Percentiles rank a stretch among this genome's conserved stretches.
These are phyloP conservation scores for Elephantulus edwardii DNA, from an alignment of 2,113 vertebrate species.

Conservation along the genomic window DNA sequence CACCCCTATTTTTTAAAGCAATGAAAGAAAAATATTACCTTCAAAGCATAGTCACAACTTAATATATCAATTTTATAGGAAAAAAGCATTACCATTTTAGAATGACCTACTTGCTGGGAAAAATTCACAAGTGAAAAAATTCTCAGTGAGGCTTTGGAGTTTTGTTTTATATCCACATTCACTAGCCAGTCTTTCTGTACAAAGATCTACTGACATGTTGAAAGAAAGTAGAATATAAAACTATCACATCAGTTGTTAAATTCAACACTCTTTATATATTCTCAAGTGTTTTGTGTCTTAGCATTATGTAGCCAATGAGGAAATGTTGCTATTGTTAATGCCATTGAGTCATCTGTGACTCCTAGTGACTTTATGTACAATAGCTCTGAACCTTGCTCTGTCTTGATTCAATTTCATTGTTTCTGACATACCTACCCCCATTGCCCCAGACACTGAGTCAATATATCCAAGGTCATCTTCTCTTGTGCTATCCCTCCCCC, in stretches of 20 bases:
- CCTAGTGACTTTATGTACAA: no score
- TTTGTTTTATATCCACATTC: constrained; percentile 8
- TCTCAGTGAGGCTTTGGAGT: neutral
- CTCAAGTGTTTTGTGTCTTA: neutral
- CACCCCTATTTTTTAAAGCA: neutral
- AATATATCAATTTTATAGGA: neutral
- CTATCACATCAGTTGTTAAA: neutral
- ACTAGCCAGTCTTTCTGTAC: neutral
- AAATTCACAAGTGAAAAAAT: constrained; percentile 22
- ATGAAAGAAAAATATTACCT: neutral
- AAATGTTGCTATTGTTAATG: neutral
- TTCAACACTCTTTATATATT: neutral
- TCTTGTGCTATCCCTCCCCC: no score
- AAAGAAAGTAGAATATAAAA: neutral
- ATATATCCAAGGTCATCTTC: no score
- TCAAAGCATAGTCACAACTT: neutral
- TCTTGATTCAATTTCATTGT: no score
- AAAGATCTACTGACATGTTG: neutral
- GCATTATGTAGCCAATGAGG: neutral
- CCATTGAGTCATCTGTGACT: no score
- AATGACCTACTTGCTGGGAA: neutral
- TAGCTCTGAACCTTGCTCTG: no score
- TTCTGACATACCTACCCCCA: no score
- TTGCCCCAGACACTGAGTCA: no score
- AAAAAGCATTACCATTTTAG: neutral